Percentiles rank a stretch among this genome's conserved stretches.
phyloP scores from a whole-genome alignment of 2,113 vertebrate genomes.

The Phalacrocorax aristotelis region DNA sequence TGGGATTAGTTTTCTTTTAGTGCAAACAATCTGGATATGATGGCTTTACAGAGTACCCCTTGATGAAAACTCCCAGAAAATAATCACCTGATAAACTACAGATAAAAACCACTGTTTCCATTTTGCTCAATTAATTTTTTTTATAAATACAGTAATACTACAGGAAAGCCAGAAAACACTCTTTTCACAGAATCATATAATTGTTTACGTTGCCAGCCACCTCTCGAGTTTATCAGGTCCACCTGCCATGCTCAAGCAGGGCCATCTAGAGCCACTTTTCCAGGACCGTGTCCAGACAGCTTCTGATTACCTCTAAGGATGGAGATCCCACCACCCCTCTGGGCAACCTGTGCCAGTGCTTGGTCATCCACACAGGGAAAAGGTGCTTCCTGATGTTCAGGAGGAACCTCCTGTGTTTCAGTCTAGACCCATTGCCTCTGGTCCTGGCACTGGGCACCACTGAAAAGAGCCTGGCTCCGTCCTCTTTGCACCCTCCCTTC shows the following conservation, averaged over 20 bases:
- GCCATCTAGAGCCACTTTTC: not conserved
- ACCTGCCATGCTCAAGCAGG: not conserved
- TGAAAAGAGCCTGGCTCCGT: too few species aligned
- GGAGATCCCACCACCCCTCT: not conserved
- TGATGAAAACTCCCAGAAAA: slow-evolving; percentile 24
- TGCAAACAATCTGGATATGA: not conserved
- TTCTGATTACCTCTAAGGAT: not conserved
- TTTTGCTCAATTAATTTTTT: not conserved
- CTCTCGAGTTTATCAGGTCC: not conserved
- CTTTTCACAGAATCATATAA: not conserved
- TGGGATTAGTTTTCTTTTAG: slow-evolving; percentile 2
- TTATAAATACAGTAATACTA: not conserved
- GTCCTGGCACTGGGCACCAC: not conserved
- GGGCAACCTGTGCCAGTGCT: not conserved
- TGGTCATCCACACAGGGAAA: not conserved
- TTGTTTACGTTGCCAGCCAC: not conserved
- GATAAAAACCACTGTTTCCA: not conserved
- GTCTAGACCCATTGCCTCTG: not conserved
- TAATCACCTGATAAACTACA: not conserved
- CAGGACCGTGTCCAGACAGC: not conserved
- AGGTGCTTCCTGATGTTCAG: not conserved
- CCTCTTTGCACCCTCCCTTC: too few species aligned
- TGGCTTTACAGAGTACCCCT: not conserved
- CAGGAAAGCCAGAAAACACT: not conserved
- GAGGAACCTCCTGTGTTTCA: not conserved